Evolutionary conservation across 1,140 invertebrate species (phyloP), one percentile per base, ranked within the genome.

Genomic region (Dolichoris vasculosae): DNA sequence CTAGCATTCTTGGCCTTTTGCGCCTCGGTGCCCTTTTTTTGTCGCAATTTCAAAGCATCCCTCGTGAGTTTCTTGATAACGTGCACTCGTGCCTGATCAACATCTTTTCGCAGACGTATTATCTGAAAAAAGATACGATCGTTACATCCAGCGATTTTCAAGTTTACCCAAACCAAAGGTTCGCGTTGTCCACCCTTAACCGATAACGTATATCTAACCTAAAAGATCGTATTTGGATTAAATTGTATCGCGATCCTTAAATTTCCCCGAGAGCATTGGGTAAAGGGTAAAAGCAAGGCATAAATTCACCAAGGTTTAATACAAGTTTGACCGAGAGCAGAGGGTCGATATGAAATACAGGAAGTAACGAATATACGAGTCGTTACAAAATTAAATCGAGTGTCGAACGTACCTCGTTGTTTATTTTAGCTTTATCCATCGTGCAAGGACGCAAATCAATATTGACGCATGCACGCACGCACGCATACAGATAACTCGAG

Each of bases 61-160:
- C 88, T 91, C 1, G 88, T 87, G 38, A 92, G 87, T 85, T 92
- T 92, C 69, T 87, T 89, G 13, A 93, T 80, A 1, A 88, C 26
- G 0, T 88, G 86, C 40, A 92, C 82, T 38, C 89, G 85, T 15
- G 92, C 89, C 75, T 90, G 88, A 46, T 89, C 88, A 0, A 91
- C 91, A 4, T 75, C 26, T 63, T 91, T 87, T 80, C 93, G 87
- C 69, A 93, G 82, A n/a, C 88, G 51, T 38, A 93, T 82, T 82
- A 93, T 90, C 92, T 93, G 67, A 79, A 91, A 87, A 46, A 75
- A 76, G n/a, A n/a, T n/a, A n/a, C 3, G 20, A 35, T 40, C 23
- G 26, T 48, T 67, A 32, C 35, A 35, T 32, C 11, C 15, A 67
- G 8, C 23, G 55, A 26, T 2, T 26, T 4, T 26, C 26, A 7